phyloP scores from a whole-genome alignment of 2,888 invertebrate genomes.

The Eupithecia inturbata region DNA sequence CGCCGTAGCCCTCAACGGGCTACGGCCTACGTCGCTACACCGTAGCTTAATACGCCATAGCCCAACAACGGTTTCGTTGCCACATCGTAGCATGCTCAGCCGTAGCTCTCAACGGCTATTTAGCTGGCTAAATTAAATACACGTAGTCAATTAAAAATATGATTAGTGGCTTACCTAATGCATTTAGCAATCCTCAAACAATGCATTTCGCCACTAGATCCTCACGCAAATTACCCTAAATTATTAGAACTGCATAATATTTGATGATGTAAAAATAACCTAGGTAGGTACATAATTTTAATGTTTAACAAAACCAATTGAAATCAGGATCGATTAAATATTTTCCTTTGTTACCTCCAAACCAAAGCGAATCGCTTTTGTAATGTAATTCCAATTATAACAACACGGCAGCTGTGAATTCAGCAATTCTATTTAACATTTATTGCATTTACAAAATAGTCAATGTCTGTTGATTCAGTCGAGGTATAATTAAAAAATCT shows the following conservation, averaged over 20 bases:
- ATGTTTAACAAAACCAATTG: background rate
- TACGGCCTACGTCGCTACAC: background rate
- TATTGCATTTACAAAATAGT: constrained; percentile 11
- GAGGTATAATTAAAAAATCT: background rate
- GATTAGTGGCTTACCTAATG: background rate
- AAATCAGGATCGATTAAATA: constrained; percentile 15
- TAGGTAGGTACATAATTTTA: background rate
- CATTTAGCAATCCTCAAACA: background rate
- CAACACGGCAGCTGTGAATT: constrained; percentile 20
- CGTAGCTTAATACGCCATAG: background rate
- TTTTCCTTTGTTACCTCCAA: constrained; percentile 20
- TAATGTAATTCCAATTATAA: constrained; percentile 24
- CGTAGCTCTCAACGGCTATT: background rate
- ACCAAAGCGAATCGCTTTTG: constrained; percentile 20
- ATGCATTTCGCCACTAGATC: background rate
- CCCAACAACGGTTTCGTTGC: background rate
- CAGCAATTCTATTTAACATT: constrained; percentile 23
- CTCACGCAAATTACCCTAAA: background rate
- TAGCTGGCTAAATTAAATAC: background rate
- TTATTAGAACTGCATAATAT: background rate
- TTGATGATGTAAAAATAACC: background rate
- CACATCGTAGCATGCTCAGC: background rate
- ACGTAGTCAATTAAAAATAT: background rate
- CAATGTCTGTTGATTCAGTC: background rate
- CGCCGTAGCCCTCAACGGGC: background rate